These are phyloP conservation scores for Fukomys damarensis DNA, from an alignment of 2,113 vertebrate genomes.

Conservation along the genomic window DNA sequence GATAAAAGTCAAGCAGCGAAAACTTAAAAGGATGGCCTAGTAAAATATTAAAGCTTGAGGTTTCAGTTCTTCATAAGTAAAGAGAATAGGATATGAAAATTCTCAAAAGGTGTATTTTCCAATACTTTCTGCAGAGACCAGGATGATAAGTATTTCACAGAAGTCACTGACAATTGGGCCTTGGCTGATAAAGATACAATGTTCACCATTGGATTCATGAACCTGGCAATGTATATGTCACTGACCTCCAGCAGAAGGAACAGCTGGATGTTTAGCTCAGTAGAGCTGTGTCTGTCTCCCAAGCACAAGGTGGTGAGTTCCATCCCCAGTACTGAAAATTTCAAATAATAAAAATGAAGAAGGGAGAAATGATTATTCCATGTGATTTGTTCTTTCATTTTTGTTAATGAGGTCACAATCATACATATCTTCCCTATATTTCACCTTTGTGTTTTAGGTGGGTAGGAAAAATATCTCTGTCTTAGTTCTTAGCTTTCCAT, in stretches of 20 bases:
- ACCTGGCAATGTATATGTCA: too few relatives aligned
- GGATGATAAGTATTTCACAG: neutral
- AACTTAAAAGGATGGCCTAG: neutral
- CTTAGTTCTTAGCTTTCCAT: neutral
- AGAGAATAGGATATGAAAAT: neutral
- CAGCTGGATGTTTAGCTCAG: too few relatives aligned
- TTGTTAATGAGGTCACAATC: neutral
- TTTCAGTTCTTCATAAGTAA: neutral
- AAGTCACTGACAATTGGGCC: neutral
- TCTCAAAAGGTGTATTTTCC: neutral
- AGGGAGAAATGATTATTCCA: rapidly evolving
- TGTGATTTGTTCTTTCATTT: neutral
- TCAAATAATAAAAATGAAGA: too few relatives aligned
- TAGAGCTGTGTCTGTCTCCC: too few relatives aligned
- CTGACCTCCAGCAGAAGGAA: neutral
- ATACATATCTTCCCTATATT: neutral
- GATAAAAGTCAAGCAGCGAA: neutral
- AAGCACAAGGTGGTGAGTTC: too few relatives aligned
- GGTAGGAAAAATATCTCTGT: neutral
- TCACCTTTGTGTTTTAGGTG: neutral
- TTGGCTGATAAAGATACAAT: neutral
- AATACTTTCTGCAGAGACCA: neutral
- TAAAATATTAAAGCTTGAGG: neutral
- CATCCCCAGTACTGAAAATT: too few relatives aligned
- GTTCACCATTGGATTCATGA: too few relatives aligned